phyloP scores from a whole-genome alignment of 2,797 vertebrate genomes.

The Simalia tracyae region DNA sequence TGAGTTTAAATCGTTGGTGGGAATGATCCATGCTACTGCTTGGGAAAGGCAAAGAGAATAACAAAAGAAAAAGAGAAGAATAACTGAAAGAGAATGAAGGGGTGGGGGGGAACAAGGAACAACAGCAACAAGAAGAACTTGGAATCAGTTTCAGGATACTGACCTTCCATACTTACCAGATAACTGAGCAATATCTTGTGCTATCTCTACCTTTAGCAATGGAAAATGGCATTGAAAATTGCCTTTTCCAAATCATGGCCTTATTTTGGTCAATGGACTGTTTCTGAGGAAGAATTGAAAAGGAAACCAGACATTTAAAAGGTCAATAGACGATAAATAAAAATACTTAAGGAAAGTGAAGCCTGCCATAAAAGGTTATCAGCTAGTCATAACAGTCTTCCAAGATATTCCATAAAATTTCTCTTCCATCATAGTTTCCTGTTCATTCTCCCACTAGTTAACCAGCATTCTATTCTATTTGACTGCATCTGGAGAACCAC shows the following conservation, averaged over 20 bases:
- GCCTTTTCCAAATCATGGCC: too few relatives aligned
- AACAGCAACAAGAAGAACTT: background rate
- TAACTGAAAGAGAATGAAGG: background rate
- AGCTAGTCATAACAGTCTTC: background rate
- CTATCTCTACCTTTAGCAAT: background rate
- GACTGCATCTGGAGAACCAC: too few relatives aligned
- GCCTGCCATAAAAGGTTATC: background rate
- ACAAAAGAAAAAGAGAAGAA: background rate
- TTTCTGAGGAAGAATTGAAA: background rate
- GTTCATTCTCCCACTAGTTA: background rate
- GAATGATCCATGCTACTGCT: background rate
- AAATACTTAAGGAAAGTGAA: background rate
- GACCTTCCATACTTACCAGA: background rate
- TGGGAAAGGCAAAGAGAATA: background rate
- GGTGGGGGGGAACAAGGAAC: background rate
- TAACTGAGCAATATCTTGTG: background rate
- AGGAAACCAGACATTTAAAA: background rate
- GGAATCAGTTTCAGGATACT: background rate
- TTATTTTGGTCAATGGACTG: background rate
- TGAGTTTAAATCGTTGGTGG: background rate
- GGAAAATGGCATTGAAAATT: background rate
- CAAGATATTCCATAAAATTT: background rate
- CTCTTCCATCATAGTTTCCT: background rate
- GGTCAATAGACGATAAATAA: background rate
- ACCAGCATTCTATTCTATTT: background rate